Evolutionary conservation across 2,797 vertebrate species (phyloP), one percentile per base, ranked within the genome.

Genomic region (Ptychobarbus kaznakovi): DNA sequence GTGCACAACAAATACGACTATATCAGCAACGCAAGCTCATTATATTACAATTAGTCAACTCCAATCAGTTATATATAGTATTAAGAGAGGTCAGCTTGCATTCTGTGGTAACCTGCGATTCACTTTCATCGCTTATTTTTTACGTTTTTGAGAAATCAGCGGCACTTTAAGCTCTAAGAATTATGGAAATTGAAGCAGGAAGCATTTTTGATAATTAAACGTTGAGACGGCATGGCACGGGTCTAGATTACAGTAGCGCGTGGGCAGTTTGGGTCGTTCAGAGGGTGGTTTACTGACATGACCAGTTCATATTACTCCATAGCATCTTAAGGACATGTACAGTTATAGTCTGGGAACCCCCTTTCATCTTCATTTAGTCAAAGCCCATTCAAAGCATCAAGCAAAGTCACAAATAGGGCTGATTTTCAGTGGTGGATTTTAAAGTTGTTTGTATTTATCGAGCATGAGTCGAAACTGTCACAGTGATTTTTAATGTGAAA

Each of bases 141-240:
- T 94, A 93, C 93, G 94, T 95, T 95, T 93, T 94, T 94, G 92
- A 94, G 92, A 93, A 94, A 94, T 95, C 96, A 95, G 95, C 95
- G 92, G 96, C 96, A 97, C 96, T 97, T 97, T 96, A 96, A 94
- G 95, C 94, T 89, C 93, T 94, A 93, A 94, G 93, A 94, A 95
- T 96, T 93, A 85, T 44, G 79, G 83, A 81, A 88, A 81, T 78
- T 73, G 46, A 76, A 86, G 82, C 49, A 78, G 81, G 77, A 77
- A 28, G 76, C 49, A 25, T 80, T 84, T 76, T 81, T 87, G 69
- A 84, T 75, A 86, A 53, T 66, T 75, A 63, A 76, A 87, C 42
- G 16, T 78, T 65, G 80, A 70, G 38, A 56, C 40, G 79, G 53
- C 4, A 12, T 28, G 83, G 80, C 82, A 83, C 61, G 74, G 85